These are phyloP conservation scores for Smittia sp. DNA, from an alignment of 2,888 invertebrate genomes.

Conservation along the genomic window DNA sequence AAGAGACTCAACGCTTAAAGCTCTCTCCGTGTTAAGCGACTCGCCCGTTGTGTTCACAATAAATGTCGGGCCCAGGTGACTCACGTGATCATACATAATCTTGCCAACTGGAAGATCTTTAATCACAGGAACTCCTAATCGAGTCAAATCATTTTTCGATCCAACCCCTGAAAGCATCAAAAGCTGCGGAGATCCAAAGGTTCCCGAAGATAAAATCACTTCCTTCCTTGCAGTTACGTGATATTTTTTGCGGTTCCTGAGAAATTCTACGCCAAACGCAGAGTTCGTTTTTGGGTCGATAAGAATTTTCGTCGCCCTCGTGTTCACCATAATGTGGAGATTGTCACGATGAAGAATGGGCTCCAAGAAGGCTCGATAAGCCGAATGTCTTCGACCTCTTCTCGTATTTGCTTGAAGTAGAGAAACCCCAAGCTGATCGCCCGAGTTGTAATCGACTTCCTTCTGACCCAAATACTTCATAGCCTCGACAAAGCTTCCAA, in stretches of 20 bases:
- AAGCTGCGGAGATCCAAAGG: slow-evolving; percentile 85
- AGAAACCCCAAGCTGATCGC: slow-evolving; percentile 63
- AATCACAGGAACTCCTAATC: slow-evolving; percentile 59
- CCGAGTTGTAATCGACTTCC: slow-evolving; percentile 67
- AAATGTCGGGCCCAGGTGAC: slow-evolving; percentile 56
- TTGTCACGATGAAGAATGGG: slow-evolving; percentile 60
- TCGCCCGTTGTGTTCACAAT: slow-evolving; percentile 51
- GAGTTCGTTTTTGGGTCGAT: slow-evolving; percentile 61
- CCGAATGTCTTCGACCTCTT: slow-evolving; percentile 63
- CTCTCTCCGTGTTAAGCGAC: neutral
- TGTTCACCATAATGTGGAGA: slow-evolving; percentile 64
- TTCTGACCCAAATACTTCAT: slow-evolving; percentile 65
- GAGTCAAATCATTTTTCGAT: slow-evolving; percentile 57
- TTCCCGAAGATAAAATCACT: slow-evolving; percentile 81
- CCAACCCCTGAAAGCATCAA: slow-evolving; percentile 81
- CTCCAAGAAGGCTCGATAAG: slow-evolving; percentile 64
- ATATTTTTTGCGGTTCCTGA: slow-evolving; percentile 55
- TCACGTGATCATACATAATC: slow-evolving; percentile 63
- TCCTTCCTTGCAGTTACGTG: slow-evolving; percentile 66
- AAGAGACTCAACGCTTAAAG: neutral
- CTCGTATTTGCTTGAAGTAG: slow-evolving; percentile 62
- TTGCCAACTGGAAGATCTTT: slow-evolving; percentile 67
- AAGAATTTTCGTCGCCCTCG: slow-evolving; percentile 64
- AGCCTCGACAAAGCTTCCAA: slow-evolving; percentile 60
- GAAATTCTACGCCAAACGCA: slow-evolving; percentile 68